Evolutionary conservation across 1,140 invertebrate species (phyloP).

Genomic region (Pseudomyrmex dendroicus): DNA sequence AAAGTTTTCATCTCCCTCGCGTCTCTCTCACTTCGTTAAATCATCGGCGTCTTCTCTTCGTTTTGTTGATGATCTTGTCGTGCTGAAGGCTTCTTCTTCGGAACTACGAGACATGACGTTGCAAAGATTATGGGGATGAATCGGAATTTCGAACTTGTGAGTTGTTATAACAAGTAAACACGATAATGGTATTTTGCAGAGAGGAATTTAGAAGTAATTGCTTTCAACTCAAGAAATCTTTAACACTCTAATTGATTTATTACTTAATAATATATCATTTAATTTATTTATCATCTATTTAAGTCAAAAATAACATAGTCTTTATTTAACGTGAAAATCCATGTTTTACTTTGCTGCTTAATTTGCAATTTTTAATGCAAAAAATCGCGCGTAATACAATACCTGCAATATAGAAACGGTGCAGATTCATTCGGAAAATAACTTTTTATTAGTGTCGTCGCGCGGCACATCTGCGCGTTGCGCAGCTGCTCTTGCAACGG

Average conservation of each 20-base stretch:
- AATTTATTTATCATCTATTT: background rate
- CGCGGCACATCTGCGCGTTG: constrained; percentile 14
- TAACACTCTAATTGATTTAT: too few species aligned
- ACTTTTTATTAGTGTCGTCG: constrained; percentile 18
- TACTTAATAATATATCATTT: background rate
- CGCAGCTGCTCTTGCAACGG: constrained; percentile 17
- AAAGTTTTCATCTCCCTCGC: constrained; percentile 16
- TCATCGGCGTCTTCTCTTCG: constrained; percentile 2
- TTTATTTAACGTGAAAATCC: too few species aligned
- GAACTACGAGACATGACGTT: background rate
- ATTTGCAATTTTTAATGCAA: background rate
- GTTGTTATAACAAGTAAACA: background rate
- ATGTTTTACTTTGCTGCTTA: background rate
- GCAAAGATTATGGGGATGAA: constrained; percentile 2
- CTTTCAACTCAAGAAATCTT: background rate
- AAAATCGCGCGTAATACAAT: constrained; percentile 1
- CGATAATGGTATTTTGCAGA: background rate
- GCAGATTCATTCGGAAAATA: constrained; percentile 16
- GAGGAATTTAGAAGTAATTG: background rate
- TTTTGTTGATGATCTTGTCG: constrained; percentile 33
- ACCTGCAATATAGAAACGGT: background rate
- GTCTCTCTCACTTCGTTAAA: constrained; percentile 3
- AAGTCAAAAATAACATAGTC: background rate
- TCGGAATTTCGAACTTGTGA: background rate
- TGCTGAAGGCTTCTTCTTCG: background rate